Conservation (phyloP, 2,113 vertebrate genomes). For the Oreochromis aureus region DNA sequence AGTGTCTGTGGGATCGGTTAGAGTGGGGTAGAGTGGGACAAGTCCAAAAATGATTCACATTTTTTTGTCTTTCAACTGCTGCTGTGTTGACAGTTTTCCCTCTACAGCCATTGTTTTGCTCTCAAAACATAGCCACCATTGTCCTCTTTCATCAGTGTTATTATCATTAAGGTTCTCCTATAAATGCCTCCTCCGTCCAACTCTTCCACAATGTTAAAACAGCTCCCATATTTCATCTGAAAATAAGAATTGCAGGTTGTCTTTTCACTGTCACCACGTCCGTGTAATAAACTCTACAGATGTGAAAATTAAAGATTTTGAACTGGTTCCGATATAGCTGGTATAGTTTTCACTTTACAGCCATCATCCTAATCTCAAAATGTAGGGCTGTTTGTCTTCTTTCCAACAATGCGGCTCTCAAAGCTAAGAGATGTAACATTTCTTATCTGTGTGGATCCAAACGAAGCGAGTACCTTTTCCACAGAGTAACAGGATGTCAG, state of each 20-base stretch:
- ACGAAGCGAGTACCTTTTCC: too few species aligned
- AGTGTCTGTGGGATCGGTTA: background rate
- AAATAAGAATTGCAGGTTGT: too few species aligned
- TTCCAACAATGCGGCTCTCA: background rate
- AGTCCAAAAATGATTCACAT: background rate
- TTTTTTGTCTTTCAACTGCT: background rate
- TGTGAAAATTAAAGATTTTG: too few species aligned
- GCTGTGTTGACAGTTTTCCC: background rate
- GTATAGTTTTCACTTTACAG: too few species aligned
- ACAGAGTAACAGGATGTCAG: background rate
- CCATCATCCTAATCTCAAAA: too few species aligned
- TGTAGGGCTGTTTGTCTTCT: too few species aligned
- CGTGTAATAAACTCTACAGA: too few species aligned
- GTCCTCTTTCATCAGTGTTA: background rate
- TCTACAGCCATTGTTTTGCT: background rate
- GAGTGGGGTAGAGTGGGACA: background rate
- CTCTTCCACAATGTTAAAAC: background rate
- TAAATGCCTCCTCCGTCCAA: background rate
- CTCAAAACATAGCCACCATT: background rate
- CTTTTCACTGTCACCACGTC: too few species aligned
- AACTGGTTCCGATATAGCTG: too few species aligned
- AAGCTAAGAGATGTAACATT: background rate
- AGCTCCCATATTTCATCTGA: background rate
- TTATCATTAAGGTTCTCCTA: background rate
- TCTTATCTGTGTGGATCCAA: too few species aligned